A percentile compares a stretch with the other conserved stretches of the same genome.
Conservation (phyloP, 1,140 invertebrate species). For the Littorina saxatilis region DNA sequence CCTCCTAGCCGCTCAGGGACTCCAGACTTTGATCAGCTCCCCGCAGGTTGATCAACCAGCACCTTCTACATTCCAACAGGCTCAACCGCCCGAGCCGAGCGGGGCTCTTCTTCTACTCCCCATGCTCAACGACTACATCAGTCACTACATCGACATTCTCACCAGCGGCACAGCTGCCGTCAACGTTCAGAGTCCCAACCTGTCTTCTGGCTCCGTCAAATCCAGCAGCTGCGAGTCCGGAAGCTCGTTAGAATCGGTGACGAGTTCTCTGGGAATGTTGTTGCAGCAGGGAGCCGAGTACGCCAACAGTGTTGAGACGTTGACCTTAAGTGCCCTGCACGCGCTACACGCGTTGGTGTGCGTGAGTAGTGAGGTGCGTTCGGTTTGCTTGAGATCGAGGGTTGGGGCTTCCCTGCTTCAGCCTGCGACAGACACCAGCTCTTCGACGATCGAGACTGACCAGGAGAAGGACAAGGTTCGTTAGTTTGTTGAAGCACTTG, state of each 20-base stretch:
- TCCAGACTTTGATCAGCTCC: constrained; percentile 35
- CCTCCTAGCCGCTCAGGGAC: constrained; percentile 42
- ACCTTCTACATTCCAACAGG: neutral
- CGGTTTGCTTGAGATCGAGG: neutral
- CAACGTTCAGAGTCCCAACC: constrained; percentile 13
- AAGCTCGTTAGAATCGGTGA: constrained; percentile 56
- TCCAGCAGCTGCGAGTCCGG: constrained; percentile 34
- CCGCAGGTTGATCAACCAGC: neutral
- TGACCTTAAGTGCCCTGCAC: constrained; percentile 44
- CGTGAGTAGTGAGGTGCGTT: constrained; percentile 44
- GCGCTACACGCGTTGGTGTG: constrained; percentile 48
- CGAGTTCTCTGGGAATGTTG: constrained; percentile 51
- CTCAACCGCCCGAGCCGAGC: neutral
- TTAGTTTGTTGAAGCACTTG: too few species aligned
- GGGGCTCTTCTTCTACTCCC: constrained; percentile 45
- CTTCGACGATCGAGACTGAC: constrained; percentile 1
- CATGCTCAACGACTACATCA: constrained; percentile 53
- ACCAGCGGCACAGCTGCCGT: neutral
- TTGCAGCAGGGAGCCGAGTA: constrained; percentile 50
- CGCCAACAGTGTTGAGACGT: constrained; percentile 56
- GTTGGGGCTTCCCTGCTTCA: neutral
- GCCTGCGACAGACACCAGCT: neutral
- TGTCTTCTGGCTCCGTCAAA: constrained; percentile 11
- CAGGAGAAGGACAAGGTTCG: constrained; percentile 1
- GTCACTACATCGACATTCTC: constrained; percentile 55